These are phyloP conservation scores for Threskiornis aethiopicus DNA, from an alignment of 2,797 vertebrate genomes.

Conservation along the genomic window DNA sequence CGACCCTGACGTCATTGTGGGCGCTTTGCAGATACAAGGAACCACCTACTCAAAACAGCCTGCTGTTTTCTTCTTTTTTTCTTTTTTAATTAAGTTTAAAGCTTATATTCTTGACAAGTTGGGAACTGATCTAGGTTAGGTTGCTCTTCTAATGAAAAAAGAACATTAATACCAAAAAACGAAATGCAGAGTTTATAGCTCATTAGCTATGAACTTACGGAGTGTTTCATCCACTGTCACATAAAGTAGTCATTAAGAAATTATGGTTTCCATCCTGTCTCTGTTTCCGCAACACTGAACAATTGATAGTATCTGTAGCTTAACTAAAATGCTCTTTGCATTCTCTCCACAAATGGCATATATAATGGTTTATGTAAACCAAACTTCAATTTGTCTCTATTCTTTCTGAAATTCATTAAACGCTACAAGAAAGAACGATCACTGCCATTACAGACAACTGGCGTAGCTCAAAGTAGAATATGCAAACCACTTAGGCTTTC, in stretches of 20 bases:
- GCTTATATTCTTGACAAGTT: not conserved
- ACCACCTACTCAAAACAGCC: not conserved
- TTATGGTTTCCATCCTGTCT: not conserved
- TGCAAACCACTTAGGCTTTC: not conserved
- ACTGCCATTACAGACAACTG: not conserved
- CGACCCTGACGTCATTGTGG: not conserved
- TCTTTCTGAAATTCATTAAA: conserved; percentile 21
- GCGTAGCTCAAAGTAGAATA: not conserved
- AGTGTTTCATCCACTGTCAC: not conserved
- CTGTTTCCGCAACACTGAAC: not conserved
- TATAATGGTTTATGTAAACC: not conserved
- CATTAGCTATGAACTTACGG: not conserved
- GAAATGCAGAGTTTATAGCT: not conserved
- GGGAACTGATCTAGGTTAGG: not conserved
- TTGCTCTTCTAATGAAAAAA: not conserved
- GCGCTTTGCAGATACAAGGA: accelerated
- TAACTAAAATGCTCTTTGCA: not conserved
- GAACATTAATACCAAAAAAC: not conserved
- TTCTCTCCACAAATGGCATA: not conserved
- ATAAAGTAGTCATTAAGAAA: not conserved
- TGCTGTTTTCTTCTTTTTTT: no score
- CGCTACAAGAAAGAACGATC: conserved; percentile 1
- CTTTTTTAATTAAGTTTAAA: not conserved
- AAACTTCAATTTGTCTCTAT: not conserved
- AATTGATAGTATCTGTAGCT: not conserved